Conservation (phyloP, 2,888 invertebrate genomes). For the Erpobdella octoculata region DNA sequence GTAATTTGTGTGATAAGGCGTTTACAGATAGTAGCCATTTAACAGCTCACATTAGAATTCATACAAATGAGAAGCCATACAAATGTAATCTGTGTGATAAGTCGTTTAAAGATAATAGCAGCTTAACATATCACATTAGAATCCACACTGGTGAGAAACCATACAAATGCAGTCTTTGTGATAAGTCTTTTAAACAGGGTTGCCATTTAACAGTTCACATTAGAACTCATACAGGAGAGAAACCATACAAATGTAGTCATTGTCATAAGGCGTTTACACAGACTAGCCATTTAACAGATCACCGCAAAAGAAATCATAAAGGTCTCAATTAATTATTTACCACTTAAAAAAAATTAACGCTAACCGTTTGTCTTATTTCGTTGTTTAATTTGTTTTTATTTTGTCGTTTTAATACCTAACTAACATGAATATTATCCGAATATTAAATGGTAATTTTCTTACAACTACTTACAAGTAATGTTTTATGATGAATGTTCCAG, state of each 20-base stretch:
- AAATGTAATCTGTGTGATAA: slow-evolving; percentile 26
- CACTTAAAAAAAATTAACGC: too few relatives aligned
- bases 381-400: not conserved
- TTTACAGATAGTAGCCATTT: slow-evolving; percentile 21
- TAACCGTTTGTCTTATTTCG: not conserved
- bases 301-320: too few relatives aligned
- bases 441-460: too few relatives aligned
- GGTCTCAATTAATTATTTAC: too few relatives aligned
- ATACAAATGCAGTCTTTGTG: slow-evolving; percentile 21
- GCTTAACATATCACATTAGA: slow-evolving; percentile 23
- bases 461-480: too few relatives aligned
- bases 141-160: slow-evolving; percentile 27
- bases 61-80: slow-evolving; percentile 30
- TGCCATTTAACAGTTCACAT: slow-evolving; percentile 4
- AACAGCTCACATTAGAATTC: slow-evolving; percentile 22
- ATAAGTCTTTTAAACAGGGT: not conserved
- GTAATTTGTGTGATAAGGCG: slow-evolving; percentile 22
- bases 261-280: not conserved
- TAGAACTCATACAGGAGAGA: slow-evolving; percentile 17
- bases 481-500: not conserved
- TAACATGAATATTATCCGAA: too few relatives aligned
- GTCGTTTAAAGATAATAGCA: slow-evolving; percentile 4
- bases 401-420: too few relatives aligned
- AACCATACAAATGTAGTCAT: slow-evolving; percentile 16
- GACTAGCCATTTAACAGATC: not conserved